phyloP scores from a whole-genome alignment of 2,888 invertebrate species.

The Tuberolachnus salignus region DNA sequence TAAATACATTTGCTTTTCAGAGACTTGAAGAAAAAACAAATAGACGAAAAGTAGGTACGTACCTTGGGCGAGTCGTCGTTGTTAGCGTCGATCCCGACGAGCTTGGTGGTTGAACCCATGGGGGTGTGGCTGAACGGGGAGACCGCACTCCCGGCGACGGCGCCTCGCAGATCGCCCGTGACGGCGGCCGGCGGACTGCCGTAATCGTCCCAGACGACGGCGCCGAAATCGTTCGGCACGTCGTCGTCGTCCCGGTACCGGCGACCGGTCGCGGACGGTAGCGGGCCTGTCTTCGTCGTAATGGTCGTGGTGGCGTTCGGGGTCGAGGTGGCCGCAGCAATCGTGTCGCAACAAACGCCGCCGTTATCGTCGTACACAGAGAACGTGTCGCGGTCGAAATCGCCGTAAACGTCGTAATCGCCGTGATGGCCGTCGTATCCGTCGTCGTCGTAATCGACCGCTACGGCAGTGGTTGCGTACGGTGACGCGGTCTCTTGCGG shows the following conservation, averaged over 20 bases:
- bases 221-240: background rate
- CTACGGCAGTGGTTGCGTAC: conserved; percentile 16
- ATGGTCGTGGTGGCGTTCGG: background rate
- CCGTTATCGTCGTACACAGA: conserved; percentile 1
- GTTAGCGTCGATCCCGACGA: conserved; percentile 59
- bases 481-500: conserved; percentile 38
- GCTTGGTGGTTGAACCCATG: conserved; percentile 61
- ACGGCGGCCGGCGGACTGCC: background rate
- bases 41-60: background rate
- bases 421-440: background rate
- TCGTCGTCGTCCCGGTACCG: background rate
- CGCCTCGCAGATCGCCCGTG: conserved; percentile 32
- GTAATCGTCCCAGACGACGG: conserved; percentile 25
- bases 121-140: conserved; percentile 59
- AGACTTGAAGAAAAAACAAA: too few species aligned
- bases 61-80: conserved; percentile 56
- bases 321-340: conserved; percentile 3
- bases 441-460: background rate
- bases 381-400: conserved; percentile 16
- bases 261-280: background rate
- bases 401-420: background rate
- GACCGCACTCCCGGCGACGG: conserved; percentile 57
- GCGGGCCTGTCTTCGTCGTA: background rate
- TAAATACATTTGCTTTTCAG: too few species aligned
- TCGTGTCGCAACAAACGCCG: conserved; percentile 17